Conservation (phyloP, 2,797 vertebrate species). For the Agapornis canus region DNA sequence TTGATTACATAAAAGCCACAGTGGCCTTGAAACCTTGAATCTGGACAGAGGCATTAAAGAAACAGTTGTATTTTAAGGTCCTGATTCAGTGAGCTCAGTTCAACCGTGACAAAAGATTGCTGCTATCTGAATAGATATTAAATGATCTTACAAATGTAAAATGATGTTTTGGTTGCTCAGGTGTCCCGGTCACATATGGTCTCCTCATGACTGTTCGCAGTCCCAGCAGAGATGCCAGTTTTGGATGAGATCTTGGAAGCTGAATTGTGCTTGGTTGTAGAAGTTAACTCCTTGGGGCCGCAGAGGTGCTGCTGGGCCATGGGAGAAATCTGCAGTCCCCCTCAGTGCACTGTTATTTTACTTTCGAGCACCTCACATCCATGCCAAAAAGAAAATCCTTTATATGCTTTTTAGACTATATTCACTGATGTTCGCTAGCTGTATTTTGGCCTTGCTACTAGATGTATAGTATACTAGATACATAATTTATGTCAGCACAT, state of each 20-base stretch:
- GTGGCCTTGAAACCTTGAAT: conserved; percentile 1
- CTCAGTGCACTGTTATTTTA: not conserved
- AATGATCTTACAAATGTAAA: not conserved
- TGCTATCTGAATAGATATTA: not conserved
- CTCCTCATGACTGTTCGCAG: not conserved
- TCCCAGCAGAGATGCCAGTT: not conserved
- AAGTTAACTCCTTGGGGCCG: not conserved
- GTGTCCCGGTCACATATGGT: not conserved
- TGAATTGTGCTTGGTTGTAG: not conserved
- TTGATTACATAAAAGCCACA: not conserved
- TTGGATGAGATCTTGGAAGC: not conserved
- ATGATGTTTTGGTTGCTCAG: not conserved
- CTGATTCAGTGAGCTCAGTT: not conserved
- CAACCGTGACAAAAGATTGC: not conserved
- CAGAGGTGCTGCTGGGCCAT: not conserved
- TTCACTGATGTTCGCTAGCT: not conserved
- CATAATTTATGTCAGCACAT: not conserved
- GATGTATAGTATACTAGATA: not conserved
- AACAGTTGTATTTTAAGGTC: not conserved
- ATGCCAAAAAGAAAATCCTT: not conserved
- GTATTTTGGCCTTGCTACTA: not conserved
- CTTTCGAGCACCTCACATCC: not conserved
- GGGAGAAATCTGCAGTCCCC: not conserved
- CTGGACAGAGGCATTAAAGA: not conserved
- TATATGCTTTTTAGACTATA: not conserved